Evolutionary conservation across 2,113 vertebrate species (phyloP).

Genomic region (Syrmaticus mikado): DNA sequence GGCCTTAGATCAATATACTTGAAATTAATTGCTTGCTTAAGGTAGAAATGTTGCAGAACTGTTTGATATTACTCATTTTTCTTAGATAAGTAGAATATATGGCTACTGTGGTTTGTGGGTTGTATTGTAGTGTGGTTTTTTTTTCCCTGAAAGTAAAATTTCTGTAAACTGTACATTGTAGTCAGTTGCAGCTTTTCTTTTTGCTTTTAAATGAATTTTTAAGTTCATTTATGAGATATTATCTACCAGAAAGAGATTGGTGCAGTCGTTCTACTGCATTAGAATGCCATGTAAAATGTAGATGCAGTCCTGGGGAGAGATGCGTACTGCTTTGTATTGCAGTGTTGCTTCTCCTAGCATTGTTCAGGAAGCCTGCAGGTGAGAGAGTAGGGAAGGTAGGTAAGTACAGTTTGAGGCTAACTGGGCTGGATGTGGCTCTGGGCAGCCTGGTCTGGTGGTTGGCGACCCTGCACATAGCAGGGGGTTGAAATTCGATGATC

Average conservation of each 20-base stretch:
- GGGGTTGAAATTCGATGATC: too few relatives aligned
- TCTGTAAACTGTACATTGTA: neutral
- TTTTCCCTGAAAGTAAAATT: neutral
- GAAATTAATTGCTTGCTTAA: neutral
- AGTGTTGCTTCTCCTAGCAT: neutral
- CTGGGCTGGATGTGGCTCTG: too few relatives aligned
- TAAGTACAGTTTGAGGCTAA: neutral
- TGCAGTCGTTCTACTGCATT: neutral
- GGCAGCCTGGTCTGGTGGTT: too few relatives aligned
- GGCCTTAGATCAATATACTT: neutral
- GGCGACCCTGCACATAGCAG: too few relatives aligned
- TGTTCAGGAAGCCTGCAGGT: neutral
- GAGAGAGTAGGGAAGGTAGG: neutral
- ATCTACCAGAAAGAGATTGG: neutral
- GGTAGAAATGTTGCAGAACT: neutral
- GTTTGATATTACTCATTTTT: neutral
- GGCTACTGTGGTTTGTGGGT: neutral
- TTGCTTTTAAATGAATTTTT: neutral
- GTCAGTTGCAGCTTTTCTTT: neutral
- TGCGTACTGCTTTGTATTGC: accelerated
- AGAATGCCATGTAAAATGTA: neutral
- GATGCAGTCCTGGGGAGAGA: neutral
- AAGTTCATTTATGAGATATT: neutral
- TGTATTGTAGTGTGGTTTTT: neutral
- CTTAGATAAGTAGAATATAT: neutral